Conservation (phyloP, 2,888 invertebrate genomes). For the Drosophila anomelani region DNA sequence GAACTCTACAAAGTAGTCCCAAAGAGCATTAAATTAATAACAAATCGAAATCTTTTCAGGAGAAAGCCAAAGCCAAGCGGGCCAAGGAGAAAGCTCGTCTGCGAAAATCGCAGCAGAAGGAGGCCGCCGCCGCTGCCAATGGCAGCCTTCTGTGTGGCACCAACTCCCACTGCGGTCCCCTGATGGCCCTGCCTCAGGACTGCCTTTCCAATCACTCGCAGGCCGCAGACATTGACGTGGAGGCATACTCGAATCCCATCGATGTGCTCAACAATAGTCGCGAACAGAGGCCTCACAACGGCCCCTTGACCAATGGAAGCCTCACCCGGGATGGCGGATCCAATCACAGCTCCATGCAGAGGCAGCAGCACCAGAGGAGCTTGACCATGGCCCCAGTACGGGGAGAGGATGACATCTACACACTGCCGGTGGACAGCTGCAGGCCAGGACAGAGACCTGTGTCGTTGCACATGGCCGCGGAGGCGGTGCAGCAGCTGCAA, state of each 20-base stretch:
- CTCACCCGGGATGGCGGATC: slow-evolving; percentile 74
- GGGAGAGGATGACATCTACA: slow-evolving; percentile 84
- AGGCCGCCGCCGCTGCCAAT: slow-evolving; percentile 55
- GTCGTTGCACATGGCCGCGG: slow-evolving; percentile 73
- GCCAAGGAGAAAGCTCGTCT: slow-evolving; percentile 89
- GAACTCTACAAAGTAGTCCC: too few species aligned
- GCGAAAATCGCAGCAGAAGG: slow-evolving; percentile 86
- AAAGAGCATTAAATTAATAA: not conserved
- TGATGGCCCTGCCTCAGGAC: slow-evolving; percentile 81
- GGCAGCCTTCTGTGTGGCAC: slow-evolving; percentile 63
- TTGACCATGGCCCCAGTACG: slow-evolving; percentile 36
- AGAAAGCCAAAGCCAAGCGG: slow-evolving; percentile 89
- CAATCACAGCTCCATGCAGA: slow-evolving; percentile 65
- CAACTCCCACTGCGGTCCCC: slow-evolving; percentile 82
- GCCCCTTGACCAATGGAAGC: slow-evolving; percentile 76
- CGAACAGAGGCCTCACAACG: slow-evolving; percentile 76
- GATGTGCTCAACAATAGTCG: slow-evolving; percentile 85
- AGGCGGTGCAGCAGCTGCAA: slow-evolving; percentile 64
- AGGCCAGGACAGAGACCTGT: slow-evolving; percentile 75
- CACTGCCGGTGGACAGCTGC: slow-evolving; percentile 83
- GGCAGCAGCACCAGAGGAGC: slow-evolving; percentile 44
- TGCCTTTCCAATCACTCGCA: slow-evolving; percentile 68
- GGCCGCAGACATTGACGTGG: slow-evolving; percentile 75
- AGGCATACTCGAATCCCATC: slow-evolving; percentile 86
- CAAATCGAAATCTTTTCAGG: slow-evolving; percentile 83